A percentile compares a stretch with the other conserved stretches of the same genome.
Evolutionary conservation across 2,888 invertebrate genomes (phyloP).

Genomic region (Pammene fasciana): DNA sequence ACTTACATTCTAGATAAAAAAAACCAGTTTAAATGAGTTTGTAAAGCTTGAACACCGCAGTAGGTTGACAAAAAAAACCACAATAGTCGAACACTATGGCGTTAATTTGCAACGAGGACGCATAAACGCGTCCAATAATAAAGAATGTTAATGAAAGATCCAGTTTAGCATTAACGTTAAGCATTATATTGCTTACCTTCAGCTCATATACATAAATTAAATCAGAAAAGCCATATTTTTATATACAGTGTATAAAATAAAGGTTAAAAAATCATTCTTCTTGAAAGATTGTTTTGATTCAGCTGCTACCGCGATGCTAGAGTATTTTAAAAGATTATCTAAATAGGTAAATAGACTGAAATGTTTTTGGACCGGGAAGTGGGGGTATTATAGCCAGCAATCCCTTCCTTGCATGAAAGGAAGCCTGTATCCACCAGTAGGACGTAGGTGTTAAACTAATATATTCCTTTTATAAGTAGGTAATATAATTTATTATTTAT

Average conservation of each 20-base stretch:
- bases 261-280: background rate
- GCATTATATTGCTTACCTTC: constrained; percentile 26
- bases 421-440: no score
- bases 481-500: no score
- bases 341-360: no score
- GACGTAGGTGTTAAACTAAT: no score
- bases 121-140: constrained; percentile 50
- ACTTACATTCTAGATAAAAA: constrained; percentile 21
- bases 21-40: constrained; percentile 20
- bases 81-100: constrained; percentile 10
- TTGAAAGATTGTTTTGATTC: background rate
- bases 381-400: no score
- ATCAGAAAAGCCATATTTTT: background rate
- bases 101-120: constrained; percentile 49
- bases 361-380: no score
- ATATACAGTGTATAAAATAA: background rate
- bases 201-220: constrained; percentile 19
- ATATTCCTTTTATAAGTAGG: no score
- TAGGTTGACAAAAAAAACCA: constrained; percentile 28
- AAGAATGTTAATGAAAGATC: constrained; percentile 46
- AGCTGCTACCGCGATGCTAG: background rate
- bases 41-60: constrained; percentile 16
- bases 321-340: no score
- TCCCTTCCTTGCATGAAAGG: no score
- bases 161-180: constrained; percentile 41